A percentile compares a stretch with the other conserved stretches of the same genome.
These are phyloP conservation scores for Prolemur simus DNA, from an alignment of 2,113 vertebrate species.

Conservation along the genomic window DNA sequence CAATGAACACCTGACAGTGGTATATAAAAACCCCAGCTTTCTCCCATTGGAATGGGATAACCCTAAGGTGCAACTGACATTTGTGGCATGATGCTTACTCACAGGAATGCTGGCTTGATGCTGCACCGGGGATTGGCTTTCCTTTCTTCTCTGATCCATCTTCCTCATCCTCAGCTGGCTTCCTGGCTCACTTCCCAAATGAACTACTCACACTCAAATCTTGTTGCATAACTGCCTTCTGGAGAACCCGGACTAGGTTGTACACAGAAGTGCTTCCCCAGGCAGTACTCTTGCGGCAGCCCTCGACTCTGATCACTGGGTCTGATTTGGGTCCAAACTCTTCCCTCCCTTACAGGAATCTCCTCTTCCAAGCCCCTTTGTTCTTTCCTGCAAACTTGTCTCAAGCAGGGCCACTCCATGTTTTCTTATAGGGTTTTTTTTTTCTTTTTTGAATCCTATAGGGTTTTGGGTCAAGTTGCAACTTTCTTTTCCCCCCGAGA, in stretches of 20 bases:
- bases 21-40: not conserved
- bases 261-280: fast-evolving
- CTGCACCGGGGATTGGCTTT: fast-evolving
- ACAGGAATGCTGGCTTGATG: not conserved
- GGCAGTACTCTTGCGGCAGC: not conserved
- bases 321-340: not conserved
- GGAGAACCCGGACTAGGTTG: not conserved
- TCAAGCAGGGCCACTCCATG: fast-evolving
- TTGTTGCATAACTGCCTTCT: not conserved
- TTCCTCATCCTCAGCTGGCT: not conserved
- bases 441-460: not conserved
- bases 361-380: not conserved
- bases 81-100: too few relatives aligned
- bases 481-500: not conserved
- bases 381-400: not conserved
- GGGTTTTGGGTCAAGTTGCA: not conserved
- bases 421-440: not conserved
- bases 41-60: not conserved
- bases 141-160: not conserved
- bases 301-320: not conserved
- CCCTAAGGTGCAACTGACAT: fast-evolving
- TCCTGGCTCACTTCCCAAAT: not conserved
- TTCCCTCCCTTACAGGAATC: not conserved
- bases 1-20: not conserved
- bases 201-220: not conserved